Evolutionary conservation across 2,888 invertebrate genomes (phyloP), one percentile per base, ranked within the genome.

Genomic region (Leistus spinibarbis): DNA sequence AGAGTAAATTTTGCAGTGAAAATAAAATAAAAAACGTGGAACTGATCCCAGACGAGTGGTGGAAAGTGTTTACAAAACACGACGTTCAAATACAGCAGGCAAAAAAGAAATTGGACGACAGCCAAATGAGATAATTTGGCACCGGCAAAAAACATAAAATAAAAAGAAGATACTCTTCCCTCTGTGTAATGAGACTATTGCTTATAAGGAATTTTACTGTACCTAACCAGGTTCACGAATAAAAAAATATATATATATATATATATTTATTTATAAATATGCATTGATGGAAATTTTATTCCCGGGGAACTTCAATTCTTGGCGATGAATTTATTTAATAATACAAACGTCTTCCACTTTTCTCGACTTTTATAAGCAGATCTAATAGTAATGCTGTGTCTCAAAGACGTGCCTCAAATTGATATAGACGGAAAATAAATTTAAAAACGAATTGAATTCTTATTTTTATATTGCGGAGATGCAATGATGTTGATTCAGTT

Each of bases 91-190:
- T 40, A 40, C 40, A 40, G 40, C 40, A 7, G 40, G 40, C 40
- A 40, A 40, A 40, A 40, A 40, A 40, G 60, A 19, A 60, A 60
- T 60, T 60, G 60, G 60, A 19, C 17, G 19, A 16, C 60, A 10
- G 60, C 60, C 60, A 60, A 60, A 60, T 60, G 60, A 60, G 60
- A 60, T 13, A 60, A 60, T 60, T 60, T 60, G 60, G 22, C 60
- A 22, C 60, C 10, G 19, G 19, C 60, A 60, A 19, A 19, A 60
- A 60, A 16, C 19, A 17, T 20, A 60, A 60, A 60, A 60, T 60
- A 19, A 60, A 60, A 60, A 40, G 40, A 40, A 40, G 40, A 40
- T 40, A 40, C 40, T 40, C 40, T 40, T 40, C 40, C 40, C 40
- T 40, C 40, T 40, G 40, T 40, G 40, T 40, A 40, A 40, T 40